Evolutionary conservation across 2,797 vertebrate genomes (phyloP).

Genomic region (Euthynnus affinis): DNA sequence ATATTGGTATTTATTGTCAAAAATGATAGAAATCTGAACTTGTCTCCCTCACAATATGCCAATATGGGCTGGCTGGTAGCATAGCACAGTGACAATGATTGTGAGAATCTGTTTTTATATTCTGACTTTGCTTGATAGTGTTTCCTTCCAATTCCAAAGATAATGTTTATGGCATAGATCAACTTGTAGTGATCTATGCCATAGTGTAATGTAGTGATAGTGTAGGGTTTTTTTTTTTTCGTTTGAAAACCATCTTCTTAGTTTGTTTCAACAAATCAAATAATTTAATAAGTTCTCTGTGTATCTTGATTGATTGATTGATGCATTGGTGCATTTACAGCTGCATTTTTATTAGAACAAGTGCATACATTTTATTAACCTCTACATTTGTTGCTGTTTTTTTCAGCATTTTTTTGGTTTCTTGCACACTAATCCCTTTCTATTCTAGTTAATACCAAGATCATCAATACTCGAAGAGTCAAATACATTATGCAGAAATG

Average conservation of each 20-base stretch:
- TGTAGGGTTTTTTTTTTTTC: too few species aligned
- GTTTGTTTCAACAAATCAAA: not conserved
- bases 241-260: not conserved
- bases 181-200: not conserved
- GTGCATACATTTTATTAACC: constrained; percentile 6
- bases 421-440: not conserved
- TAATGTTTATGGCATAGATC: not conserved
- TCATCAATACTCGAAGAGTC: constrained; percentile 21
- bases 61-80: not conserved
- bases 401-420: constrained; percentile 3
- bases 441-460: constrained; percentile 14
- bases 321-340: not conserved
- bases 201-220: too few species aligned
- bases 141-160: not conserved
- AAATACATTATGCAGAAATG: constrained; percentile 35
- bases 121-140: not conserved
- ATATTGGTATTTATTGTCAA: not conserved
- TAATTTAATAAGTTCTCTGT: not conserved
- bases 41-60: not conserved
- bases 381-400: constrained; percentile 6
- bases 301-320: too few species aligned
- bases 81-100: not conserved
- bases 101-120: not conserved
- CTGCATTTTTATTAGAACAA: not conserved
- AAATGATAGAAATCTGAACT: not conserved